These are phyloP conservation scores for Grapholita molesta DNA, from an alignment of 1,140 invertebrate species.

Conservation along the genomic window DNA sequence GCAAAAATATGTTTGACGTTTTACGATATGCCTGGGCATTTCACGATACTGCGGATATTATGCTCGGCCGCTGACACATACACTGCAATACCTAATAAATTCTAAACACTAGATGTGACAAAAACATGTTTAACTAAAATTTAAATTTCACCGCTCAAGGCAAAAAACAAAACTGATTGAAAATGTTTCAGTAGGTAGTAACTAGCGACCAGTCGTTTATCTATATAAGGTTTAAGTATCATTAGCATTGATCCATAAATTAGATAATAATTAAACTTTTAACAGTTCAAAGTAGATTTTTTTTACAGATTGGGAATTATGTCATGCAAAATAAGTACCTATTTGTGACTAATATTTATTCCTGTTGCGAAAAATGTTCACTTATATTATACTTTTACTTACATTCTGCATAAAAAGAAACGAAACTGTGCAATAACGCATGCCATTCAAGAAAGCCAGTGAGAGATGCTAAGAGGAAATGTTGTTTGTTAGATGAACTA, in stretches of 20 bases:
- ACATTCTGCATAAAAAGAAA: not conserved
- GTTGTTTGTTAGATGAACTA: not conserved
- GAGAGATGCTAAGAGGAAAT: conserved; percentile 3
- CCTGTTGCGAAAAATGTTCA: not conserved
- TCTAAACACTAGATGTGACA: too few species aligned
- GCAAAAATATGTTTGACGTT: too few species aligned
- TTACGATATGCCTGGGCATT: too few species aligned
- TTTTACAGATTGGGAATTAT: too few species aligned
- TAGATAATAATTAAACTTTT: too few species aligned
- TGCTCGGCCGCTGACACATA: too few species aligned
- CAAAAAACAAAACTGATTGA: not conserved
- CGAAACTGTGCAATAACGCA: conserved; percentile 35
- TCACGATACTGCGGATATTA: too few species aligned
- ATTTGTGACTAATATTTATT: not conserved
- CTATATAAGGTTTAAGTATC: not conserved
- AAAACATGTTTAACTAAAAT: too few species aligned
- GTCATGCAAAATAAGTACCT: not conserved
- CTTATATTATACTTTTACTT: not conserved
- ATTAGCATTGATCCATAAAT: not conserved
- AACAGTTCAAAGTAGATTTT: not conserved
- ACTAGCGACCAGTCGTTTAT: not conserved
- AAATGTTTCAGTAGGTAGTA: not conserved
- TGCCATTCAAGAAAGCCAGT: conserved; percentile 38
- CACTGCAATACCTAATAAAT: too few species aligned
- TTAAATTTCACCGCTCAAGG: not conserved